Base-by-base conservation (phyloP, 2,888 invertebrate genomes). In the Amblyjoppa proteus region DNA sequence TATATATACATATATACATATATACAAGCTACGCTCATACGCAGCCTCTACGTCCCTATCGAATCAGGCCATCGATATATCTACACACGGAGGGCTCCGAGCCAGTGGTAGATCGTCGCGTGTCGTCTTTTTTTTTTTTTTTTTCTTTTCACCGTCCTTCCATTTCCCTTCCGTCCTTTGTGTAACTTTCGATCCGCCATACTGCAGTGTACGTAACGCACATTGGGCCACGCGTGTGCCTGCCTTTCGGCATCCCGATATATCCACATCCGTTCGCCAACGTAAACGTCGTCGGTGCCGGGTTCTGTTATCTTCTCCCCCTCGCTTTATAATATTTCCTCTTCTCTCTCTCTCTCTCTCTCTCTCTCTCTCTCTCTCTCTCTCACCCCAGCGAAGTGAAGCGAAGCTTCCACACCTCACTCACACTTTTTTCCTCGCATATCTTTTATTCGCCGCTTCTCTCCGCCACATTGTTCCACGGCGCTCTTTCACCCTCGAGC, bases 261-360 rank as follows among this genome's bases (percentile, higher is more conserved):
- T 87, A 82, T 87, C 83, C 87, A 89, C 89, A 88, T 90, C 89
- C 89, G 88, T 83, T 81, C 31, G 71, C 71, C 73, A 76, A 66
- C 73, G 45, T 45, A 75, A 81, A 82, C 53, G 70, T 71, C 58
- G 56, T 66, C 78, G 70, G 70, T 75, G 64, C 73, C 69, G 16
- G 70, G 74, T 81, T 69, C 34, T 56, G 41, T 66, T 58, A 66
- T 75, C 69, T 71, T 45, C 45, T 45, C 53, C 41, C 41, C 25
- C 28, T 53, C 73, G 41, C 58, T 68, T 20, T n/a, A 49, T 53
- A 71, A 53, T 53, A 56, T 80, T 83, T 81, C 75, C 69, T 81
- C 73, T 41, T 71, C 7, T 45, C 4, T 28, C 20, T 68, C 31
- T 79, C 41, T 45, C 56, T 64, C 81, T 31, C 68, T 6, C 34